A percentile compares a stretch with the other conserved stretches of the same genome.
These are phyloP conservation scores for Xestia c-nigrum DNA, from an alignment of 2,888 invertebrate species.

Conservation along the genomic window DNA sequence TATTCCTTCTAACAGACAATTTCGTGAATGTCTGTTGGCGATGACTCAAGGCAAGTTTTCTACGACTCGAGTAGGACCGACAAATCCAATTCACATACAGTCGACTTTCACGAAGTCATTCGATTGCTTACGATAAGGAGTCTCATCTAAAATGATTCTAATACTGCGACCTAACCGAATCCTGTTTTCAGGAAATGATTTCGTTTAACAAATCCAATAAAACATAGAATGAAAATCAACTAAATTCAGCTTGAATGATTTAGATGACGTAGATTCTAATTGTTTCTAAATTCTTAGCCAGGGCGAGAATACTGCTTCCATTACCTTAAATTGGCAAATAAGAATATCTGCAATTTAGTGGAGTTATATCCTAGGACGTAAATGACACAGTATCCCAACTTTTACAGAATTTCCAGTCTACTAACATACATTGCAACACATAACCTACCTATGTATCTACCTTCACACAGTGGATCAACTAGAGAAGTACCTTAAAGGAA, in stretches of 20 bases:
- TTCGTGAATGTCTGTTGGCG: constrained; percentile 38
- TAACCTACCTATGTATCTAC: not conserved
- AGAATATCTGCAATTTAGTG: not conserved
- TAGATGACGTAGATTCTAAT: constrained; percentile 26
- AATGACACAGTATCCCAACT: not conserved
- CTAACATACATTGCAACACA: constrained; percentile 1
- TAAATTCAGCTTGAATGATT: constrained; percentile 35
- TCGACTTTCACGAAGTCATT: not conserved
- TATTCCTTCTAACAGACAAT: constrained; percentile 43
- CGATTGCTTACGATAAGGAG: constrained; percentile 1
- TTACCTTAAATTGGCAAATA: not conserved
- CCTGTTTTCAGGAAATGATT: constrained; percentile 15
- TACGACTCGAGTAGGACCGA: constrained; percentile 11
- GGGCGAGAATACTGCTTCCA: constrained; percentile 7
- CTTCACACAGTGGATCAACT: constrained; percentile 20
- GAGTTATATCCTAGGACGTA: not conserved
- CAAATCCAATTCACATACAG: not conserved
- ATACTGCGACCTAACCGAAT: constrained; percentile 26
- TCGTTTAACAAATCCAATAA: constrained; percentile 23
- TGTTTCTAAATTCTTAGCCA: constrained; percentile 29
- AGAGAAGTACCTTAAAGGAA: not conserved
- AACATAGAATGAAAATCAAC: constrained; percentile 37
- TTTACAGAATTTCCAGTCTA: constrained; percentile 4
- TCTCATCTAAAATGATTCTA: not conserved
- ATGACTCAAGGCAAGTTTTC: constrained; percentile 46